A percentile compares a stretch with the other conserved stretches of the same genome.
Evolutionary conservation across 2,888 invertebrate genomes (phyloP).

Genomic region (Drosophila greeni): DNA sequence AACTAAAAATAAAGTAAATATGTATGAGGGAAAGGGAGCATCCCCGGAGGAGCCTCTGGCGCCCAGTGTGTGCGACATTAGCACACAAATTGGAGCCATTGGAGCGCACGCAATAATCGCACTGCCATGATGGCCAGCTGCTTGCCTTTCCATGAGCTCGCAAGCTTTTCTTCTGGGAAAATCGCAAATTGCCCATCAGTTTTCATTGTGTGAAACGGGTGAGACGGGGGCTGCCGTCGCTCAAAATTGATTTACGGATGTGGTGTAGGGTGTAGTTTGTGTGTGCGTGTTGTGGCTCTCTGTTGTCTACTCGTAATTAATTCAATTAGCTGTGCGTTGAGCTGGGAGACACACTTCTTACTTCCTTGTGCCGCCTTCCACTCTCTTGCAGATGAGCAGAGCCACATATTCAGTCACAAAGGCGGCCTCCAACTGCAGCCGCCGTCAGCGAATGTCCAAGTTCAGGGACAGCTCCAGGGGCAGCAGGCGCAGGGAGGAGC

Average conservation of each 20-base stretch:
- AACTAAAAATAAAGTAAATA: constrained; percentile 38
- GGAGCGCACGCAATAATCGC: constrained; percentile 52
- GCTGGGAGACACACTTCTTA: constrained; percentile 33
- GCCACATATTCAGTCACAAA: constrained; percentile 87
- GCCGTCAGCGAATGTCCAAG: constrained; percentile 51
- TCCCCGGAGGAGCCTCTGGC: constrained; percentile 10
- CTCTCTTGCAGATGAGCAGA: constrained; percentile 77
- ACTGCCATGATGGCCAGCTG: constrained; percentile 14
- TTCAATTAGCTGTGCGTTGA: constrained; percentile 64
- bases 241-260: constrained; percentile 67
- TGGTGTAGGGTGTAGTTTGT: constrained; percentile 6
- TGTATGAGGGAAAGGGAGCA: constrained; percentile 38
- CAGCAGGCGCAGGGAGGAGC: constrained; percentile 37
- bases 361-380: constrained; percentile 28
- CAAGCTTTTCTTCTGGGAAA: constrained; percentile 63
- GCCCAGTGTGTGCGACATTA: constrained; percentile 49
- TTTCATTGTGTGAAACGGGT: constrained; percentile 67
- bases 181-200: constrained; percentile 66
- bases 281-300: constrained; percentile 38
- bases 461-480: constrained; percentile 51
- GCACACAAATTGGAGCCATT: constrained; percentile 60
- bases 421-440: constrained; percentile 81
- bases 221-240: constrained; percentile 46
- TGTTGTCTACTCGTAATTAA: constrained; percentile 61
- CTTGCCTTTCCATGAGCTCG: constrained; percentile 5